A percentile compares a stretch with the other conserved stretches of the same genome.
These are phyloP conservation scores for Pachypsylla venusta DNA, from an alignment of 1,140 invertebrate species.

Conservation along the genomic window DNA sequence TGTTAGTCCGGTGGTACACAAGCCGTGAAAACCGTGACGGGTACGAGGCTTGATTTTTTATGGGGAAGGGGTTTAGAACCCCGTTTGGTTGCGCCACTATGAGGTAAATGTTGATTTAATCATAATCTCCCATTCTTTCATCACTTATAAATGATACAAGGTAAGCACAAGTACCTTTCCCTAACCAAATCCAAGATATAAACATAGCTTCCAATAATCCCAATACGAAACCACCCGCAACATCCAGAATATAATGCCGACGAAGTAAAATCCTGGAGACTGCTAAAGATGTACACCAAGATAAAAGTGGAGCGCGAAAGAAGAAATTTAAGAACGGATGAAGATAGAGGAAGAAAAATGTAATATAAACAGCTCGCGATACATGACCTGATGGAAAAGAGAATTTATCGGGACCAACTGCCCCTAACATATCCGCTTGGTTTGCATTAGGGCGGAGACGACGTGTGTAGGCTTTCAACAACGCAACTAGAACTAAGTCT, in stretches of 20 bases:
- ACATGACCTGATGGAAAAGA: constrained; percentile 94
- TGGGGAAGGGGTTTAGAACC: too few species aligned
- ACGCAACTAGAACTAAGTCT: constrained; percentile 67
- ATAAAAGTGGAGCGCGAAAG: constrained; percentile 42
- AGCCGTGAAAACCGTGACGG: too few species aligned
- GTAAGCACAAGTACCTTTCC: constrained; percentile 33
- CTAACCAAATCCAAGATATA: constrained; percentile 50
- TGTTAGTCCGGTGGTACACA: too few species aligned
- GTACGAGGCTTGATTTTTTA: too few species aligned
- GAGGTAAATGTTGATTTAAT: too few species aligned
- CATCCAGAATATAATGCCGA: constrained; percentile 77
- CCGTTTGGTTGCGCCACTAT: too few species aligned
- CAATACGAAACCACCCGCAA: constrained; percentile 54
- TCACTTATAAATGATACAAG: constrained; percentile 38
- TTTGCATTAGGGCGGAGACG: constrained; percentile 57
- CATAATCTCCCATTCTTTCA: constrained; percentile 34
- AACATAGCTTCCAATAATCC: constrained; percentile 58
- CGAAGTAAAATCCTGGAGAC: constrained; percentile 63
- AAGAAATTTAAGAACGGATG: constrained; percentile 42
- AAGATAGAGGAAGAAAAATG: constrained; percentile 47
- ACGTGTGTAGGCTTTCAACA: constrained; percentile 63
- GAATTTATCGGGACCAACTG: constrained; percentile 65
- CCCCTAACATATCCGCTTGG: constrained; percentile 40
- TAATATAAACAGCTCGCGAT: constrained; percentile 64
- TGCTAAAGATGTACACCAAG: constrained; percentile 59